A percentile compares a stretch with the other conserved stretches of the same genome.
These are phyloP conservation scores for Enteromius trimaculatus DNA, from an alignment of 2,797 vertebrate species.

Conservation along the genomic window DNA sequence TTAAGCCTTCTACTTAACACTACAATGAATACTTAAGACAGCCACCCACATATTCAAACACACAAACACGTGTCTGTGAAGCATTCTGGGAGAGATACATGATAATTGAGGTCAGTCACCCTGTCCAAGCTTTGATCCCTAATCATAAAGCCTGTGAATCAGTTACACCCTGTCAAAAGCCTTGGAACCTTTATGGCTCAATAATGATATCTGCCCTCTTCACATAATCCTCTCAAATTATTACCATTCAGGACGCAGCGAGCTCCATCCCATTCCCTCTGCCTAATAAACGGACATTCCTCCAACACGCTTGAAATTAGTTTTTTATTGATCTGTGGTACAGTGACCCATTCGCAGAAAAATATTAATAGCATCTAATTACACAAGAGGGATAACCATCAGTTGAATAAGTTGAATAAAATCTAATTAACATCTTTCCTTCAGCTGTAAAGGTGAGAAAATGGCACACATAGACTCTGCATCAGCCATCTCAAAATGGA, in stretches of 20 bases:
- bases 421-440: constrained; percentile 51
- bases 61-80: constrained; percentile 21
- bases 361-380: constrained; percentile 34
- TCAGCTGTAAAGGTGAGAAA: constrained; percentile 37
- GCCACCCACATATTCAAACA: constrained; percentile 23
- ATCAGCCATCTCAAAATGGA: constrained; percentile 39
- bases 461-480: constrained; percentile 46
- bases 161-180: constrained; percentile 36
- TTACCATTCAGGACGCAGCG: constrained; percentile 31
- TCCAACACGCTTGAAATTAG: background rate
- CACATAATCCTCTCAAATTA: constrained; percentile 24
- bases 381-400: constrained; percentile 29
- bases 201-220: constrained; percentile 35
- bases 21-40: constrained; percentile 23
- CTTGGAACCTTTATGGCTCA: constrained; percentile 28
- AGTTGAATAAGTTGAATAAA: constrained; percentile 49
- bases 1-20: background rate
- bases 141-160: constrained; percentile 47
- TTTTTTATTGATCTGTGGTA: constrained; percentile 38
- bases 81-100: constrained; percentile 38
- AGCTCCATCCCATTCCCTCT: constrained; percentile 20
- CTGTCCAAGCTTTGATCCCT: constrained; percentile 47
- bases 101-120: constrained; percentile 60
- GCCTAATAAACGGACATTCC: constrained; percentile 10
- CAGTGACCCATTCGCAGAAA: constrained; percentile 24